phyloP scores from a whole-genome alignment of 2,113 vertebrate species.

The Stegastes partitus region DNA sequence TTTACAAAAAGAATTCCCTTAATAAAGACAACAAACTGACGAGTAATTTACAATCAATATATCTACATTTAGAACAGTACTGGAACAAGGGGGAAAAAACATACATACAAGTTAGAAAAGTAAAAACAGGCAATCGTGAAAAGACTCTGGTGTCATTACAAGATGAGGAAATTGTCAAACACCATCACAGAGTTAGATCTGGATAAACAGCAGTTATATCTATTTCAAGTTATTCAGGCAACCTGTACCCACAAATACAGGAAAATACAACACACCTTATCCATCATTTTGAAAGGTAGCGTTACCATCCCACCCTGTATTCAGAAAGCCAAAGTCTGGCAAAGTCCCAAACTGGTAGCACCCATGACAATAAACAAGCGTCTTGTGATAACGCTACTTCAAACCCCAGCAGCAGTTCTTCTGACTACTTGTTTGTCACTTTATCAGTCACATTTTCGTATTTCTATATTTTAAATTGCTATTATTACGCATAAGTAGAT shows the following conservation, averaged over 20 bases:
- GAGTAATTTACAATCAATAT: too few relatives aligned
- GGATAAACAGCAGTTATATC: not conserved
- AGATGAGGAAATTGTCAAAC: not conserved
- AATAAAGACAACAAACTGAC: too few relatives aligned
- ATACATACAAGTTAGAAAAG: not conserved
- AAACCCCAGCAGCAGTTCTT: not conserved
- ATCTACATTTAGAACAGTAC: not conserved
- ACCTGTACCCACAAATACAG: not conserved
- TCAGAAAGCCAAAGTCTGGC: not conserved
- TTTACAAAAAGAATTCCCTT: not conserved
- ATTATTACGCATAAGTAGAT: too few relatives aligned
- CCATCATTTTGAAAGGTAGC: not conserved
- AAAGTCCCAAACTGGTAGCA: not conserved
- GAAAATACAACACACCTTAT: not conserved
- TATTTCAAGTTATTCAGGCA: conserved; percentile 4
- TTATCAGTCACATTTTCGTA: too few relatives aligned
- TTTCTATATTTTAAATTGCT: too few relatives aligned
- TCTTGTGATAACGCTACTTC: not conserved
- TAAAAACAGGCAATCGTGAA: not conserved
- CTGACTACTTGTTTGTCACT: too few relatives aligned
- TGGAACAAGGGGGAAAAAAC: not conserved
- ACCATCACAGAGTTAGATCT: not conserved
- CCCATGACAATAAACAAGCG: conserved; percentile 2
- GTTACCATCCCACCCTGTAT: not conserved
- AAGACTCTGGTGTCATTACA: not conserved